phyloP scores from a whole-genome alignment of 2,797 vertebrate species.

The Zenarchopterus dispar region DNA sequence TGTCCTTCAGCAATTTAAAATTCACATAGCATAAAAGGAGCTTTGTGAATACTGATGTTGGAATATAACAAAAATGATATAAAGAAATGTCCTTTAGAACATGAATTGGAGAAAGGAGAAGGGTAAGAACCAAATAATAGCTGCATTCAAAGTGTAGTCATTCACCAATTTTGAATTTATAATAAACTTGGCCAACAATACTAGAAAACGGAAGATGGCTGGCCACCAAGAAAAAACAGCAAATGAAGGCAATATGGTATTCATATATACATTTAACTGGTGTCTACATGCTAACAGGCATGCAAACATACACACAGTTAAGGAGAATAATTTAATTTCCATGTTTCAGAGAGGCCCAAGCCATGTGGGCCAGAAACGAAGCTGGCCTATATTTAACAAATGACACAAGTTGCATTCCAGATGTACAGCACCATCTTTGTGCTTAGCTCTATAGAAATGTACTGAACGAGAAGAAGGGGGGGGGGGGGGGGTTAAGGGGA shows the following conservation, averaged over 20 bases:
- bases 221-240: background rate
- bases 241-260: slow-evolving; percentile 19
- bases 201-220: too few species aligned
- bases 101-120: background rate
- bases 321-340: slow-evolving; percentile 78
- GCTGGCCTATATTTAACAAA: slow-evolving; percentile 84
- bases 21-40: background rate
- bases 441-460: slow-evolving; percentile 82
- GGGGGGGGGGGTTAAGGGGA: slow-evolving; percentile 27
- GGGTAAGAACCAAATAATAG: background rate
- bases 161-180: background rate
- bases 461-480: slow-evolving; percentile 65
- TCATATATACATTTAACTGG: slow-evolving; percentile 44
- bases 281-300: slow-evolving; percentile 31
- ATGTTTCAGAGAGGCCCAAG: slow-evolving; percentile 75
- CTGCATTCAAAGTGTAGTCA: background rate
- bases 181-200: too few species aligned
- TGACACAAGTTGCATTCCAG: slow-evolving; percentile 87
- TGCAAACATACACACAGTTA: slow-evolving; percentile 17
- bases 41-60: background rate
- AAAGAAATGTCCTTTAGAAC: background rate
- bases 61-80: background rate
- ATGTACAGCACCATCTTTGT: slow-evolving; percentile 87
- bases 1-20: slow-evolving; percentile 8
- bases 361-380: slow-evolving; percentile 66